phyloP scores from a whole-genome alignment of 2,888 invertebrate species.

The Polymixis flavicincta region DNA sequence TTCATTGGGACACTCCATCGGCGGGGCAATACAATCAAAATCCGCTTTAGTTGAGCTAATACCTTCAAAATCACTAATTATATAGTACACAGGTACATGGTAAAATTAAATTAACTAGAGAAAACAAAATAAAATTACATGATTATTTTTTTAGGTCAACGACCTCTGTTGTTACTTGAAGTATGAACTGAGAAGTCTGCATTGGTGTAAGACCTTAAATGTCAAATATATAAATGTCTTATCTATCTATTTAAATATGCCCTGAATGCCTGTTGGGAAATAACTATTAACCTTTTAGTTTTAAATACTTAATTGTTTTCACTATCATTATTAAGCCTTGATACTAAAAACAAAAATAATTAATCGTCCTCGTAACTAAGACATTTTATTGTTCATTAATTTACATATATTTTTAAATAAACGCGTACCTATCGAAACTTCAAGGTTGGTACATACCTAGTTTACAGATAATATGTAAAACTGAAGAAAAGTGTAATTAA shows the following conservation, averaged over 20 bases:
- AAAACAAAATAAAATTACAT: no score
- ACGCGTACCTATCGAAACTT: not conserved
- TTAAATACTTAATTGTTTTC: slow-evolving; percentile 4
- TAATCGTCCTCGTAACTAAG: not conserved
- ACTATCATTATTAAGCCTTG: not conserved
- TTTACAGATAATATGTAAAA: not conserved
- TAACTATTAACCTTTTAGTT: not conserved
- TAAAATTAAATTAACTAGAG: no score
- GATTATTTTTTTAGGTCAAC: no score
- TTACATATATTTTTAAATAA: not conserved
- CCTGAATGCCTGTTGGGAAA: not conserved
- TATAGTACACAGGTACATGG: slow-evolving; percentile 7
- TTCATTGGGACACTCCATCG: slow-evolving; percentile 90
- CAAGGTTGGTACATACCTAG: not conserved
- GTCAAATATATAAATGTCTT: not conserved
- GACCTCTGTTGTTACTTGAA: no score
- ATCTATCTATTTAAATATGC: not conserved
- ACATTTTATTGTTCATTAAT: not conserved
- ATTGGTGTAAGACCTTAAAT: not conserved
- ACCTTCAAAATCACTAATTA: slow-evolving; percentile 49
- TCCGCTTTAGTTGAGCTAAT: slow-evolving; percentile 17
- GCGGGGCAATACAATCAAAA: slow-evolving; percentile 77
- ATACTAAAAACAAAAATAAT: slow-evolving; percentile 1
- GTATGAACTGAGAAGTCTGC: no score
- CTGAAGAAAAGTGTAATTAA: not conserved